Evolutionary conservation across 2,888 invertebrate species (phyloP).

Genomic region (Noctua janthe): DNA sequence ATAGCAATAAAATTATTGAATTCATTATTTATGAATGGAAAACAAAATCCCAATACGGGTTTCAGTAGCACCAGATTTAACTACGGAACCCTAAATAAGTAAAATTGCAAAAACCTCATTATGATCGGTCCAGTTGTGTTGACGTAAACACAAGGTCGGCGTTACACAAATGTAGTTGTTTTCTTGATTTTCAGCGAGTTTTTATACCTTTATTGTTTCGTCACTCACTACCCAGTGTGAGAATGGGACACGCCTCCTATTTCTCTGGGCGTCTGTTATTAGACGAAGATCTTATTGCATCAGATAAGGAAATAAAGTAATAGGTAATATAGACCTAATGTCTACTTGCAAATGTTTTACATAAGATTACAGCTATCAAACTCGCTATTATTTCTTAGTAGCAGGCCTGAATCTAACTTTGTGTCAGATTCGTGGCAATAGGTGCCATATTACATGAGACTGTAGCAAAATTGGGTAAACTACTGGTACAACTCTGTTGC

Average conservation of each 20-base stretch:
- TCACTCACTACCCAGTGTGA: not conserved
- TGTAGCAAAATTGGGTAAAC: not conserved
- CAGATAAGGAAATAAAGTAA: not conserved
- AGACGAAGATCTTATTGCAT: slow-evolving; percentile 5
- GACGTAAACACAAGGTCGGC: slow-evolving; percentile 59
- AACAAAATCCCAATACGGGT: not conserved
- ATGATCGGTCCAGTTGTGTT: slow-evolving; percentile 63
- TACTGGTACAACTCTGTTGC: not conserved
- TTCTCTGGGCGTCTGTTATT: not conserved
- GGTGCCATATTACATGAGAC: not conserved
- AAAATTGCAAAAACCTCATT: slow-evolving; percentile 57
- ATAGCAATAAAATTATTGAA: not conserved
- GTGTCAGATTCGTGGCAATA: not conserved
- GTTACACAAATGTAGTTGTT: slow-evolving; percentile 52
- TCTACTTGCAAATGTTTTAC: not conserved
- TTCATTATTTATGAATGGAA: not conserved
- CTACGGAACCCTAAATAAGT: slow-evolving; percentile 40
- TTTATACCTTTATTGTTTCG: slow-evolving; percentile 24
- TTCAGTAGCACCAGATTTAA: not conserved
- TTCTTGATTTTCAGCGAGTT: slow-evolving; percentile 43
- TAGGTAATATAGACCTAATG: not conserved
- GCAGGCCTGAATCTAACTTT: not conserved
- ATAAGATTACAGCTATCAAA: not conserved
- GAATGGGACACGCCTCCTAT: not conserved
- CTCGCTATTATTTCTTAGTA: not conserved